Conservation (phyloP, 2,797 vertebrate species). For the Aselliscus stoliczkanus region DNA sequence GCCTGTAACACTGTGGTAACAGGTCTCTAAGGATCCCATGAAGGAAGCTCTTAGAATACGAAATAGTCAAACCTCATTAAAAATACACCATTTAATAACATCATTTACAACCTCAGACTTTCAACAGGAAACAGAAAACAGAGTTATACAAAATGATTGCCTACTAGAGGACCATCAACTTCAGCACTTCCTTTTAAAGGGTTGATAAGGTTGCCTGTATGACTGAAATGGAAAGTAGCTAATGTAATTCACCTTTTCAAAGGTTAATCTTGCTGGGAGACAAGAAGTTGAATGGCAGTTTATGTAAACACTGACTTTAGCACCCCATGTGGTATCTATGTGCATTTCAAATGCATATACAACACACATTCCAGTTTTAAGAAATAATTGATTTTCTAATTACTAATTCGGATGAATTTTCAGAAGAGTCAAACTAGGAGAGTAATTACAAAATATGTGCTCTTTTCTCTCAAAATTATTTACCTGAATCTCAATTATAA, state of each 20-base stretch:
- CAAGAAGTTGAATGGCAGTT: slow-evolving; percentile 25
- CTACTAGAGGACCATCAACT: neutral
- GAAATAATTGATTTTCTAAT: slow-evolving; percentile 22
- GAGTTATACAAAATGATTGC: neutral
- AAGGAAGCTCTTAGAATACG: neutral
- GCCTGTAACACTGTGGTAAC: neutral
- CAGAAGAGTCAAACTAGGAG: neutral
- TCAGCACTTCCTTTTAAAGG: neutral
- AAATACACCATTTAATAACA: slow-evolving; percentile 52
- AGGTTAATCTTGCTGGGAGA: slow-evolving; percentile 48
- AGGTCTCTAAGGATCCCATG: neutral
- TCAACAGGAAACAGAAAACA: slow-evolving; percentile 46
- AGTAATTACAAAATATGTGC: neutral
- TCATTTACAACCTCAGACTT: slow-evolving; percentile 38
- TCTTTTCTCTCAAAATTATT: neutral
- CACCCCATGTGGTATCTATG: neutral
- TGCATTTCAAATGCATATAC: neutral
- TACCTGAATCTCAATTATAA: neutral
- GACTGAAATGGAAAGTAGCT: neutral
- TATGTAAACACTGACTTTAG: slow-evolving; percentile 26
- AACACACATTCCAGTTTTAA: neutral
- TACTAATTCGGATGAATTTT: neutral
- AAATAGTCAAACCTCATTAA: slow-evolving; percentile 49
- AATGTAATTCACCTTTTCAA: slow-evolving; percentile 44
- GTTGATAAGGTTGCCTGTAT: neutral